Conservation (phyloP, 1,140 invertebrate species). For the Hycleus cichorii region DNA sequence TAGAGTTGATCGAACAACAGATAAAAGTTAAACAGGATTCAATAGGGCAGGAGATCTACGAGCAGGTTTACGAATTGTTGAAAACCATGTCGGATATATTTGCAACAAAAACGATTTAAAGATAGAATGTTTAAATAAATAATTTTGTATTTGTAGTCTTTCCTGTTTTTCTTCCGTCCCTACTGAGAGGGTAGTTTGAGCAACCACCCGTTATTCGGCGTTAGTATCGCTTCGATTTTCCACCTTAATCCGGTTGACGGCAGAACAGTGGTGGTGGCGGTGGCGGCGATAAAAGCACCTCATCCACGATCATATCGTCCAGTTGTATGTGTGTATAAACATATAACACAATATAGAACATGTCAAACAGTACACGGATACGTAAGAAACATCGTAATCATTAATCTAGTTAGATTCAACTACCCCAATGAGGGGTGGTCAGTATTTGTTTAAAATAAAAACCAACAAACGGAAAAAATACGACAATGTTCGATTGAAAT, state of each 20-base stretch:
- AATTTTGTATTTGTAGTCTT: background rate
- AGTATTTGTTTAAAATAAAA: no score
- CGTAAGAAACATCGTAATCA: background rate
- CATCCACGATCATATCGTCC: background rate
- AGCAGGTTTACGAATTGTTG: background rate
- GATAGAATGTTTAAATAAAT: background rate
- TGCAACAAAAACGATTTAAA: conserved; percentile 1
- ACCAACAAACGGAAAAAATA: no score
- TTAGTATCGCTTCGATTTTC: conserved; percentile 10
- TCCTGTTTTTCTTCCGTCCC: conserved; percentile 3
- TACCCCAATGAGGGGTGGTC: no score
- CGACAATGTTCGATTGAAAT: background rate
- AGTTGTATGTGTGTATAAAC: conserved; percentile 1
- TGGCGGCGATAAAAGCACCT: background rate
- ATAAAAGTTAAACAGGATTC: background rate
- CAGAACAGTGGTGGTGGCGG: background rate
- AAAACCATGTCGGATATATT: background rate
- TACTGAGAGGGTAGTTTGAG: conserved; percentile 4
- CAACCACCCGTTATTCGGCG: conserved; percentile 10
- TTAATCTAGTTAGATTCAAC: background rate
- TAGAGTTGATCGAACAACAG: background rate
- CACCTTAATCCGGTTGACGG: background rate
- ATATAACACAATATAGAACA: conserved; percentile 1
- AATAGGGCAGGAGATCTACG: background rate
- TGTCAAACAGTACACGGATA: background rate